phyloP scores from a whole-genome alignment of 2,888 invertebrate species.

The Penaeus monodon region DNA sequence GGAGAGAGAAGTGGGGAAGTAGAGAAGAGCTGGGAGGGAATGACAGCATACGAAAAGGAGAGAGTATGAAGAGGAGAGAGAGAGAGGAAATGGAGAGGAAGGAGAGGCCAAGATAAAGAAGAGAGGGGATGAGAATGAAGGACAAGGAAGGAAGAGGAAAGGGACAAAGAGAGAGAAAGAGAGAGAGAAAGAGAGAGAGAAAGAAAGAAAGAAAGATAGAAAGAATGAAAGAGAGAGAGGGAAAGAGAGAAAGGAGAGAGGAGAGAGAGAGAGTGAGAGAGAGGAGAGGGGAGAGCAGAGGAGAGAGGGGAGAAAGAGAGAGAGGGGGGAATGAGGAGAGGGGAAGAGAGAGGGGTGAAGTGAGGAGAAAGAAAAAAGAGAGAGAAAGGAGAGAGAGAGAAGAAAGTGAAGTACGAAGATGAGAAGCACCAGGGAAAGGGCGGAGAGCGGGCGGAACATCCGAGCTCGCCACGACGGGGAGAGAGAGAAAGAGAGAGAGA shows the following conservation, averaged over 20 bases:
- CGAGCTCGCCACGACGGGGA: background rate
- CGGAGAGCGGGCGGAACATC: background rate
- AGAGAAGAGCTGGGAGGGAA: background rate
- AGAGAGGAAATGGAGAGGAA: background rate
- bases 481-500: background rate
- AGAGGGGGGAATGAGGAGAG: background rate
- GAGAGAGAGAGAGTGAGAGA: slow-evolving; percentile 4
- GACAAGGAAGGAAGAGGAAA: background rate
- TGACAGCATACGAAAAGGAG: background rate
- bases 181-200: no score
- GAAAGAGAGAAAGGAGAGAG: background rate
- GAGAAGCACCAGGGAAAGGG: background rate
- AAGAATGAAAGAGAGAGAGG: background rate
- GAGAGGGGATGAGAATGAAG: background rate
- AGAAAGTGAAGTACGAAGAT: background rate
- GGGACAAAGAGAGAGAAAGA: background rate
- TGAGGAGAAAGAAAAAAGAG: background rate
- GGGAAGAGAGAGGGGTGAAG: background rate
- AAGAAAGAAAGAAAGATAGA: background rate
- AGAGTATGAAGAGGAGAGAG: background rate
- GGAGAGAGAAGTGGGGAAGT: background rate
- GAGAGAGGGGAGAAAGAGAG: background rate
- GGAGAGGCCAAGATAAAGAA: background rate
- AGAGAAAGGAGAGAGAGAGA: background rate
- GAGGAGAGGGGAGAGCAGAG: background rate